Evolutionary conservation across 2,888 invertebrate species (phyloP).

Genomic region (Oscheius myriophilus): DNA sequence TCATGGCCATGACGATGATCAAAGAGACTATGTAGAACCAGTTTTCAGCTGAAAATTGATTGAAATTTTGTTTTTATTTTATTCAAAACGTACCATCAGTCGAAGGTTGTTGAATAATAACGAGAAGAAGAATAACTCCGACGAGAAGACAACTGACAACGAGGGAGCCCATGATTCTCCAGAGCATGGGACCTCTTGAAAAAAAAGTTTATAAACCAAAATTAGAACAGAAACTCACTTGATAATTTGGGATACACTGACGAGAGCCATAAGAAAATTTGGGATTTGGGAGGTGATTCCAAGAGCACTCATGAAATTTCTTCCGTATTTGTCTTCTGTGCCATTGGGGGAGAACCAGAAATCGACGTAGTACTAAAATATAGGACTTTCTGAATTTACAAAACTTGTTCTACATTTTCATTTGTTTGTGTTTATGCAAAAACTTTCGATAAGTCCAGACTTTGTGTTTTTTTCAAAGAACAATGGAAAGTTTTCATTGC

Average conservation of each 20-base stretch:
- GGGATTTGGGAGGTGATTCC: conserved; percentile 92
- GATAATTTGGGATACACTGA: conserved; percentile 64
- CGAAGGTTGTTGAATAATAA: conserved; percentile 71
- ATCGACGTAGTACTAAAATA: conserved; percentile 78
- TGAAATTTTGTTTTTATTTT: no score
- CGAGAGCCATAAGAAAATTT: conserved; percentile 84
- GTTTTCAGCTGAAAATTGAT: conserved; percentile 70
- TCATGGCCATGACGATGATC: conserved; percentile 72
- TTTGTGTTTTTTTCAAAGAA: no score
- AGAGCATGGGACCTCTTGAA: conserved; percentile 25
- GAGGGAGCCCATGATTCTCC: conserved; percentile 20
- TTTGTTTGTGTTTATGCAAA: no score
- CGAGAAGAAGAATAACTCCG: conserved; percentile 72
- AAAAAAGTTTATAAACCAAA: background rate
- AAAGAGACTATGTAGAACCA: conserved; percentile 73
- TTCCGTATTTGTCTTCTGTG: conserved; percentile 75
- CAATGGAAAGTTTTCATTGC: no score
- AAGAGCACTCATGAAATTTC: conserved; percentile 84
- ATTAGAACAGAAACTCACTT: conserved; percentile 20
- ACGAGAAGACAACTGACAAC: conserved; percentile 69
- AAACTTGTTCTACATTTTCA: no score
- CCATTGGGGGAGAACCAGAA: conserved; percentile 79
- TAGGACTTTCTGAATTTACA: background rate
- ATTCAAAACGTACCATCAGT: conserved; percentile 36
- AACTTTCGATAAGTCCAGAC: no score